Base-by-base conservation (phyloP, 1,140 invertebrate genomes). In the Halictus rubicundus region DNA sequence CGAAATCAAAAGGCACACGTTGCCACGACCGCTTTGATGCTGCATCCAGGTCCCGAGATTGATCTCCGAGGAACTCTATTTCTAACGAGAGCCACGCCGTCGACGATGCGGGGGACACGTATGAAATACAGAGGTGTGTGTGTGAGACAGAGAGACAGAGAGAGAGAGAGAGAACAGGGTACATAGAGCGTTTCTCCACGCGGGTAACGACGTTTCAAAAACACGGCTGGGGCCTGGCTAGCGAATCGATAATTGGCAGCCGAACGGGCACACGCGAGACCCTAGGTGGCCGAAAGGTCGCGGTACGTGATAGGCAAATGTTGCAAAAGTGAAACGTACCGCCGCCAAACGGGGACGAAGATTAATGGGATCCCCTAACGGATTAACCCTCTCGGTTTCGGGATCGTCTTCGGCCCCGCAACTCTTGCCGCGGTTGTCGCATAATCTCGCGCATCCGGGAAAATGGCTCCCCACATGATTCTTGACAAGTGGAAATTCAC, bases 41-140 rank as follows among this genome's bases (percentile, higher is more conserved):
- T 25, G 59, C 69, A 59, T 77, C 63, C 69, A 77, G n/a, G 54
- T 16, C 19, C 37, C 37, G 68, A 81, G 72, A 83, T 83, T 75
- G 82, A 83, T 83, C 68, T 75, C 71, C 57, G 75, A 78, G 80
- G 71, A 81, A 81, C 46, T 78, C 75, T 46, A 77, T 81, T 81
- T 81, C 69, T 77, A 72, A 83, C 73, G 73, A 83, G 73, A 46
- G 46, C 71, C 52, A 74, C 70, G 61, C 70, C 77, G 23, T 66
- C 61, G 61, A 25, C 49, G 63, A 57, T 46, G 32, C 42, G 16
- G 49, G 49, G 16, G 49, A 52, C 49, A 52, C 42, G 49, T 54
- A 68, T 54, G 61, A 54, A 73, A 65, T 16, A 32, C 54, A 25
- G 25, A 6, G 21, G 21, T 9, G 1, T 4, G n/a, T n/a, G n/a